Conservation (phyloP, 2,888 invertebrate species). For the Chrysotoxum bicinctum region DNA sequence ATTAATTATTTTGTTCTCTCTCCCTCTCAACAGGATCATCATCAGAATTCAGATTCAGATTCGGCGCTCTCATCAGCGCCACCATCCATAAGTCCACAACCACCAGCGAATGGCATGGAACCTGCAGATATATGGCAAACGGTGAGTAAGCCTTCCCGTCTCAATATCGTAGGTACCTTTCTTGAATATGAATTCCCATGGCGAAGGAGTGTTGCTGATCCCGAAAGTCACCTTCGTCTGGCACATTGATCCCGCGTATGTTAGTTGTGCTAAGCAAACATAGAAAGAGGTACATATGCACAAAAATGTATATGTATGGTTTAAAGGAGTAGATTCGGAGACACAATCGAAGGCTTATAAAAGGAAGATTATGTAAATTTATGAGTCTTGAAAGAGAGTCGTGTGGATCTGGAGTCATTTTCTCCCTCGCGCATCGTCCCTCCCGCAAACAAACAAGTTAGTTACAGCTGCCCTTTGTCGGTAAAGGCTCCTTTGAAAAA, state of each 20-base stretch:
- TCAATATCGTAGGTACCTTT: neutral
- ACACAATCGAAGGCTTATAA: slow-evolving; percentile 28
- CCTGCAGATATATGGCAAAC: slow-evolving; percentile 81
- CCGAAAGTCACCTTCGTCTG: slow-evolving; percentile 67
- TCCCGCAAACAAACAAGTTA: slow-evolving; percentile 43
- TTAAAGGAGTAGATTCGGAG: slow-evolving; percentile 17
- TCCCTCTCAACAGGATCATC: slow-evolving; percentile 74
- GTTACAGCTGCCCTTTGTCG: slow-evolving; percentile 58
- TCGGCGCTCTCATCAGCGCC: slow-evolving; percentile 88
- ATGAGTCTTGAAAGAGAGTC: slow-evolving; percentile 48
- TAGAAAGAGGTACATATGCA: neutral
- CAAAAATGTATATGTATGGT: neutral
- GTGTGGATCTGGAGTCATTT: slow-evolving; percentile 34
- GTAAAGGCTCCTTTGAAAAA: slow-evolving; percentile 25
- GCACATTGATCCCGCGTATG: slow-evolving; percentile 64
- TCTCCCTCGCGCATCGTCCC: neutral
- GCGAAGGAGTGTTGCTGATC: slow-evolving; percentile 32
- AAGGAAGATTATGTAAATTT: slow-evolving; percentile 70
- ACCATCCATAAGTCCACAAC: slow-evolving; percentile 87
- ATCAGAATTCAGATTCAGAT: slow-evolving; percentile 84
- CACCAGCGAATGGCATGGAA: slow-evolving; percentile 81
- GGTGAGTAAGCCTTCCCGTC: slow-evolving; percentile 74
- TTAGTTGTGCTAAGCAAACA: slow-evolving; percentile 11
- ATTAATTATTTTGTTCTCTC: slow-evolving; percentile 30
- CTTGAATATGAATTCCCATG: slow-evolving; percentile 40